These are phyloP conservation scores for Aepyceros melampus DNA, from an alignment of 2,113 vertebrate genomes.

Conservation along the genomic window DNA sequence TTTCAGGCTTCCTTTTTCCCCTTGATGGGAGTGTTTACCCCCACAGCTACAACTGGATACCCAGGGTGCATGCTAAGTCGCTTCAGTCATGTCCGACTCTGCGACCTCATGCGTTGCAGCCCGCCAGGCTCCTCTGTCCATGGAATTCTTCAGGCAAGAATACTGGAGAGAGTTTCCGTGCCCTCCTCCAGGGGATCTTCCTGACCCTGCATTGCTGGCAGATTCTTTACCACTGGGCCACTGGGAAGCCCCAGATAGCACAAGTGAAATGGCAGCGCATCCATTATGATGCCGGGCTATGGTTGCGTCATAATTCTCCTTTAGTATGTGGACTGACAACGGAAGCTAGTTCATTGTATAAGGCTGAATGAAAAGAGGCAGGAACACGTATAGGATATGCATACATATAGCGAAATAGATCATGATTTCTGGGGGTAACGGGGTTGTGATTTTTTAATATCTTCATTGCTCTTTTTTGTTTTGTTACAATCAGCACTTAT, in stretches of 20 bases:
- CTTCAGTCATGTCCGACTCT: neutral
- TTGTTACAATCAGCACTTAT: neutral
- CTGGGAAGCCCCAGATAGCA: neutral
- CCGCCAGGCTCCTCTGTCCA: neutral
- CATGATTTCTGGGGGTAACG: neutral
- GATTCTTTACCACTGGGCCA: neutral
- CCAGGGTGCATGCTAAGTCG: neutral
- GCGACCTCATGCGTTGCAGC: neutral
- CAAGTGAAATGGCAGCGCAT: neutral
- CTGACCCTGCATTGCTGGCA: neutral
- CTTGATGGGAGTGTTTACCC: too few relatives aligned
- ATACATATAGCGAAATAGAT: neutral
- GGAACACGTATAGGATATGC: neutral
- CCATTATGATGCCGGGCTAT: neutral
- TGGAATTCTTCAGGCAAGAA: neutral
- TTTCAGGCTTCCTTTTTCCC: neutral
- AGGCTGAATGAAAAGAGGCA: neutral
- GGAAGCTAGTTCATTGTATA: neutral
- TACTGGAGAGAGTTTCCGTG: neutral
- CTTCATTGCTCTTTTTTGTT: neutral
- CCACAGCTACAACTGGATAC: neutral
- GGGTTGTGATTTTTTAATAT: neutral
- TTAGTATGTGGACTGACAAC: neutral
- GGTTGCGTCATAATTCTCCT: neutral
- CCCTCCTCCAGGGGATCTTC: neutral